Evolutionary conservation across 2,797 vertebrate species (phyloP).

Genomic region (Otolemur crassicaudatus): DNA sequence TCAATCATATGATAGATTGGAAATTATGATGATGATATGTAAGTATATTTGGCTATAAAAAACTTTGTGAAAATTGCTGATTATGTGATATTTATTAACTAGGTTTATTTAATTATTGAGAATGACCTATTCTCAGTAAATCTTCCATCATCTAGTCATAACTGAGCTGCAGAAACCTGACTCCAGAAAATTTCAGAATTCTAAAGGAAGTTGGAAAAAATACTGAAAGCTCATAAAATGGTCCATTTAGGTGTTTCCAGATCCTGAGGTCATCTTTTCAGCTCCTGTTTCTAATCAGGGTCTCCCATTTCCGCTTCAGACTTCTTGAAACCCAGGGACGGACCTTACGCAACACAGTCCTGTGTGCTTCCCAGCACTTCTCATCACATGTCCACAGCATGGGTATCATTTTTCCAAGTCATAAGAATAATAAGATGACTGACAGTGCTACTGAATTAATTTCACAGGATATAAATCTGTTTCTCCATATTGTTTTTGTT

Average conservation of each 20-base stretch:
- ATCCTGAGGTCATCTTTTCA: not conserved
- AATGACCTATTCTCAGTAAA: not conserved
- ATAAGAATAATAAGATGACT: not conserved
- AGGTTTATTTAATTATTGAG: not conserved
- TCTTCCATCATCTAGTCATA: not conserved
- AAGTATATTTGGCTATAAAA: not conserved
- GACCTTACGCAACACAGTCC: not conserved
- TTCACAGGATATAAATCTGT: not conserved
- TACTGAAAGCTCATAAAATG: not conserved
- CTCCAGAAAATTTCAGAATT: not conserved
- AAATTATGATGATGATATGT: not conserved
- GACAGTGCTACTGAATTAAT: constrained; percentile 48
- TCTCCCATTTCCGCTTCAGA: not conserved
- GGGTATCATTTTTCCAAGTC: constrained; percentile 28
- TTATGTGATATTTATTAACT: not conserved
- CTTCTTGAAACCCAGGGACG: not conserved
- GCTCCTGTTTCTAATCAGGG: not conserved
- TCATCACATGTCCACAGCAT: not conserved
- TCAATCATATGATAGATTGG: not conserved
- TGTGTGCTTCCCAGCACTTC: not conserved
- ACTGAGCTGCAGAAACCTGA: not conserved
- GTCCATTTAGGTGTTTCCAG: not conserved
- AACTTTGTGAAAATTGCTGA: not conserved
- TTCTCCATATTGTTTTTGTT: not conserved
- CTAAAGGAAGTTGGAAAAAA: not conserved